A percentile compares a stretch with the other conserved stretches of the same genome.
phyloP scores from a whole-genome alignment of 2,113 vertebrate genomes.

The Orycteropus afer region DNA sequence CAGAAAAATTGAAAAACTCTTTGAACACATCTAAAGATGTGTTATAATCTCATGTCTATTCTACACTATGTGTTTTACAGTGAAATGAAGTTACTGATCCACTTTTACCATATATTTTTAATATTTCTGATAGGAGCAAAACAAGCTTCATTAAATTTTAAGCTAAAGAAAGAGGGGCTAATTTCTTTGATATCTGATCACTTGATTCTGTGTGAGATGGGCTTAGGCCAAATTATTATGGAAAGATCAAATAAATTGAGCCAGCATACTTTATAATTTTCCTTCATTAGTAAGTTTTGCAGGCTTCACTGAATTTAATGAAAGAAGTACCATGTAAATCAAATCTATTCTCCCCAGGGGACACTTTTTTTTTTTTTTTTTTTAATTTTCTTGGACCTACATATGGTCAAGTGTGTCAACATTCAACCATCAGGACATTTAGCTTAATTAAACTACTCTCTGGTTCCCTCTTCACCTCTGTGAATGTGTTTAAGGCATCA shows the following conservation, averaged over 20 bases:
- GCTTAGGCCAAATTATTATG: constrained; percentile 73
- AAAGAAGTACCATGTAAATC: constrained; percentile 77
- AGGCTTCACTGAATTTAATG: constrained; percentile 69
- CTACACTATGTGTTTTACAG: not conserved
- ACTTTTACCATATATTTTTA: not conserved
- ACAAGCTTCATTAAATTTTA: constrained; percentile 22
- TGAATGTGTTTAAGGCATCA: constrained; percentile 42
- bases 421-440: constrained; percentile 68
- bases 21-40: not conserved
- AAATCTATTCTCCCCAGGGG: constrained; percentile 61
- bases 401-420: constrained; percentile 62
- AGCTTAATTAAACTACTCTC: constrained; percentile 73
- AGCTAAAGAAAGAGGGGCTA: constrained; percentile 32
- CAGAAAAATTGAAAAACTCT: not conserved
- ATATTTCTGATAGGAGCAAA: constrained; percentile 59
- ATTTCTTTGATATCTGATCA: constrained; percentile 72
- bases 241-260: constrained; percentile 73
- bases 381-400: constrained; percentile 62
- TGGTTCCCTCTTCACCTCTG: not conserved
- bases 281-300: constrained; percentile 78
- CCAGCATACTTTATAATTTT: constrained; percentile 77
- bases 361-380: constrained; percentile 41
- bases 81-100: not conserved
- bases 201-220: constrained; percentile 66
- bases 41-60: not conserved